Base-by-base conservation (phyloP, 1,140 invertebrate species). In the Drosophila insularis region DNA sequence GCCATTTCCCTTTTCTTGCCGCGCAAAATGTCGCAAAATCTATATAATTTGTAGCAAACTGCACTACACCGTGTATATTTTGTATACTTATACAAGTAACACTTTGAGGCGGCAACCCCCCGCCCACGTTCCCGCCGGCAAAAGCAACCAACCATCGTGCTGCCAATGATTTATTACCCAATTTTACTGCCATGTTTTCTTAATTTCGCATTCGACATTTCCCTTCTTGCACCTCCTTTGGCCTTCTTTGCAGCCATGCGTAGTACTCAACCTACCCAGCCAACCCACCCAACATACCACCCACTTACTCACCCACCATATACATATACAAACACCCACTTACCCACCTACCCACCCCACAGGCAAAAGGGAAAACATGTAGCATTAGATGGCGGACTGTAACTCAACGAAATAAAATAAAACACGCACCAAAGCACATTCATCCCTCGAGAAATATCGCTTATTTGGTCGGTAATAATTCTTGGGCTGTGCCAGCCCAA, bases 321-420 rank as follows among this genome's bases (percentile, higher is more conserved):
- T 43, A 66, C 53, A 68, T 7, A 63, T 31, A 32, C 8, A 55
- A 35, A 50, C 21, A 66, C 10, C 62, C 68, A 17, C 60, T 62
- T 19, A 27, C 23, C 14, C 56, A 27, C 27, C 27, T 27, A 27
- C 35, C 71, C 69, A 76, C 65, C 77, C 78, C 62, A 65, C 58
- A 66, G 68, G 67, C 67, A 71, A 71, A 64, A 59, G 68, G 40
- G 63, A 69, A 61, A 66, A 70, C 82, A 62, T 85, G 69, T 74
- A 85, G 74, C 75, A 78, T 81, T 90, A 77, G 81, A 80, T 81
- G 81, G 76, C 81, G 80, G 85, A 78, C 80, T 84, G 84, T 89
- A 89, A 90, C 85, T 90, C 81, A 91, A 91, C 90, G 84, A 91
- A 91, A 91, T 91, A 91, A 91, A 91, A 91, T 91, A 91, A 91